Evolutionary conservation across 2,113 vertebrate genomes (phyloP).

Genomic region (Orcinus orca): DNA sequence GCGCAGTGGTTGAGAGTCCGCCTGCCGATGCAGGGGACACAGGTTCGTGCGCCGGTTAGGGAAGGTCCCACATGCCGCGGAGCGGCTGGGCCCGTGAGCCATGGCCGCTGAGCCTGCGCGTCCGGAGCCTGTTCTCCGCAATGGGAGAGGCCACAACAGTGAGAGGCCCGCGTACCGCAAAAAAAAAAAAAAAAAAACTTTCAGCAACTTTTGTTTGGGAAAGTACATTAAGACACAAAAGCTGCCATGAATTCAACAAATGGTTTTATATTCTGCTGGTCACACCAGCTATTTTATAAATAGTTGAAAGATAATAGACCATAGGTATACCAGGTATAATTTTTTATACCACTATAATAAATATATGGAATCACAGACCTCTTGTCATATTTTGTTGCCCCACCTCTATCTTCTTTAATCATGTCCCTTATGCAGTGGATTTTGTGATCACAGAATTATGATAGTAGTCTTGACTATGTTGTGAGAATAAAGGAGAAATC

Average conservation of each 20-base stretch:
- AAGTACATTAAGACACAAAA: not conserved
- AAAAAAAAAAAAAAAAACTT: not conserved
- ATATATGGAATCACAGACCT: not conserved
- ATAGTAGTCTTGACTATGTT: not conserved
- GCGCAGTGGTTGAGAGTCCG: too few relatives aligned
- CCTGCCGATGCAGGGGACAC: too few relatives aligned
- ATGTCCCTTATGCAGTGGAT: not conserved
- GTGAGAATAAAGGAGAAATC: not conserved
- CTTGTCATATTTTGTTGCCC: not conserved
- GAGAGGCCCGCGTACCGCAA: too few relatives aligned
- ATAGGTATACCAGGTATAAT: not conserved
- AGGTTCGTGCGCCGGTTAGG: accelerated
- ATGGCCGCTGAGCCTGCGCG: too few relatives aligned
- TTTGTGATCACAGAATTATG: not conserved
- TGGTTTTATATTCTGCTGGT: not conserved
- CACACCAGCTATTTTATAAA: not conserved
- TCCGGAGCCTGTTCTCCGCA: too few relatives aligned
- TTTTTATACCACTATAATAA: not conserved
- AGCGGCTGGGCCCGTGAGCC: too few relatives aligned
- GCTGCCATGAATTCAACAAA: not conserved
- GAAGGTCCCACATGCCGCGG: accelerated
- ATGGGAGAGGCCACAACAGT: too few relatives aligned
- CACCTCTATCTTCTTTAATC: not conserved
- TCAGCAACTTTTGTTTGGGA: not conserved
- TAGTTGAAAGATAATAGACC: not conserved